Evolutionary conservation across 2,888 invertebrate species (phyloP).

Genomic region (Hydrotaea diabolus): DNA sequence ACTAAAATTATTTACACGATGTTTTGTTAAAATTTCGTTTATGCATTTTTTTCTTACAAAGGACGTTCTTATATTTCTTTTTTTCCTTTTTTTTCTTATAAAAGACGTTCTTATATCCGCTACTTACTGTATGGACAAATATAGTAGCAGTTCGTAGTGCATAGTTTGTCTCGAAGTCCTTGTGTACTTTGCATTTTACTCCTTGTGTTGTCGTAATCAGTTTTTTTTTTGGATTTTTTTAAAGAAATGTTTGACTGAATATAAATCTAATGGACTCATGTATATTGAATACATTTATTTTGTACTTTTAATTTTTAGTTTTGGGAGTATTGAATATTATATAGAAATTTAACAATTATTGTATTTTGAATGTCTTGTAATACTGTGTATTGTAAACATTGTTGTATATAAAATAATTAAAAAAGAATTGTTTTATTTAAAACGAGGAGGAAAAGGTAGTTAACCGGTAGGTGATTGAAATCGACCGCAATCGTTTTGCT

Average conservation of each 20-base stretch:
- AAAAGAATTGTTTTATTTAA: neutral
- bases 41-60: too few relatives aligned
- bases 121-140: too few relatives aligned
- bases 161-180: constrained; percentile 17
- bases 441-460: too few relatives aligned
- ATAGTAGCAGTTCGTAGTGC: too few relatives aligned
- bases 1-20: too few relatives aligned
- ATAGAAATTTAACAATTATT: neutral
- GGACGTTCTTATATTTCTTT: too few relatives aligned
- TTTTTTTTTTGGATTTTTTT: constrained; percentile 52
- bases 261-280: constrained; percentile 65
- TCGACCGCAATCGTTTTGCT: too few relatives aligned
- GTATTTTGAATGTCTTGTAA: constrained; percentile 7
- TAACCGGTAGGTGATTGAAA: too few relatives aligned
- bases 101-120: too few relatives aligned
- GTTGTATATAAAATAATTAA: constrained; percentile 46
- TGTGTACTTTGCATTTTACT: neutral
- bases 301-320: neutral
- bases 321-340: neutral
- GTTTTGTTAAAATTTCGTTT: too few relatives aligned
- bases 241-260: constrained; percentile 62
- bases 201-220: neutral
- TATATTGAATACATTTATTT: neutral
- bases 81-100: too few relatives aligned
- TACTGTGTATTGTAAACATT: constrained; percentile 38